Conservation (phyloP, 2,888 invertebrate species). For the Sarcophaga subvicina region DNA sequence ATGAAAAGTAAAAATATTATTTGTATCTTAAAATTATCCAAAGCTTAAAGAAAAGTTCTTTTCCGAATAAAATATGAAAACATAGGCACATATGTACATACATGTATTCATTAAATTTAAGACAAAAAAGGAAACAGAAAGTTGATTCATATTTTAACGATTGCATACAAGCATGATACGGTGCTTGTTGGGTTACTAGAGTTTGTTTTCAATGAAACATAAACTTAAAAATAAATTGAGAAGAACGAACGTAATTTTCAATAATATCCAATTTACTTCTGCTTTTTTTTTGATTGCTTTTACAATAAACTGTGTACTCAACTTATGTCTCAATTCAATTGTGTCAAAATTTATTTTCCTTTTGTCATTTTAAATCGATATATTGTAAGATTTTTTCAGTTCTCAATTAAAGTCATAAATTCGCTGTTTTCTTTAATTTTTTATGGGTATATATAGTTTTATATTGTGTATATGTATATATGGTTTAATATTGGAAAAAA, state of each 20-base stretch:
- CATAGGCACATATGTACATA: background rate
- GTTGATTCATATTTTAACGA: too few species aligned
- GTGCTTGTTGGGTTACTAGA: too few species aligned
- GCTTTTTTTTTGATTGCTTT: background rate
- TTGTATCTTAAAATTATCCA: too few species aligned
- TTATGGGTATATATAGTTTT: slow-evolving; percentile 1
- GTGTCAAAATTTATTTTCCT: slow-evolving; percentile 30
- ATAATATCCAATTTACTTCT: background rate
- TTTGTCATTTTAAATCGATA: slow-evolving; percentile 23
- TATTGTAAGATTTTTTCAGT: slow-evolving; percentile 2
- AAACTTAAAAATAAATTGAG: too few species aligned
- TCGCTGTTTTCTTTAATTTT: slow-evolving; percentile 43
- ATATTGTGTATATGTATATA: slow-evolving; percentile 6
- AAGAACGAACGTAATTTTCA: background rate
- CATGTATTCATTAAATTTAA: background rate
- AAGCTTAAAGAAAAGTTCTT: too few species aligned
- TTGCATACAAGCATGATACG: too few species aligned
- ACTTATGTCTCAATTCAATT: slow-evolving; percentile 26
- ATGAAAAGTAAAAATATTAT: too few species aligned
- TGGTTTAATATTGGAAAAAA: background rate
- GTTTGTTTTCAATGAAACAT: too few species aligned
- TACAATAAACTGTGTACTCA: background rate
- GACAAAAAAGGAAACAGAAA: too few species aligned
- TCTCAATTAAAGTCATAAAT: slow-evolving; percentile 36
- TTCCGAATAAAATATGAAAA: background rate